These are phyloP conservation scores for Drosophila rhopaloa DNA, from an alignment of 1,140 invertebrate species.

Conservation along the genomic window DNA sequence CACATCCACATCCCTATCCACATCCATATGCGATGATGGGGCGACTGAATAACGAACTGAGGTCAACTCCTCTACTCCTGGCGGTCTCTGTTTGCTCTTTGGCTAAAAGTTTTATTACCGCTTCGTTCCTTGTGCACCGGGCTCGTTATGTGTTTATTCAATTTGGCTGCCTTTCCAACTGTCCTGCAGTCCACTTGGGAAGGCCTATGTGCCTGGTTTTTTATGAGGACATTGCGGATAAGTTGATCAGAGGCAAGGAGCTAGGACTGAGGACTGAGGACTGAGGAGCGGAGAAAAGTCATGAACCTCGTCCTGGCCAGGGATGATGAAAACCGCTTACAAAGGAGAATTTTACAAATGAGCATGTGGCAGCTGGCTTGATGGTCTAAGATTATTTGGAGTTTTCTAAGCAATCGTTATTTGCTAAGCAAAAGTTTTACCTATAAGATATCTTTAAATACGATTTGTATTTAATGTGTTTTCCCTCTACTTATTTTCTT, in stretches of 20 bases:
- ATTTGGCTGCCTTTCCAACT: conserved; percentile 51
- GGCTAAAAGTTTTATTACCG: conserved; percentile 82
- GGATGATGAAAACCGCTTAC: conserved; percentile 14
- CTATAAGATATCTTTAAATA: too few relatives aligned
- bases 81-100: conserved; percentile 46
- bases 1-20: neutral
- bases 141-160: conserved; percentile 82
- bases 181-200: conserved; percentile 34
- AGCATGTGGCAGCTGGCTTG: too few relatives aligned
- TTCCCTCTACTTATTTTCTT: too few relatives aligned
- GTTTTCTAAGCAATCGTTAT: conserved; percentile 1
- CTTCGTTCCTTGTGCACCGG: conserved; percentile 56
- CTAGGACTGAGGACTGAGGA: too few relatives aligned
- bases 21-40: conserved; percentile 24
- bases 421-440: neutral
- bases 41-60: conserved; percentile 63
- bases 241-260: conserved; percentile 49
- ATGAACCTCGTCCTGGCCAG: conserved; percentile 2
- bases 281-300: neutral
- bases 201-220: conserved; percentile 47
- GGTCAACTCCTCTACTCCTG: conserved; percentile 46
- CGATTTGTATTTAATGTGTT: too few relatives aligned
- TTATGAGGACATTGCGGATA: conserved; percentile 58
- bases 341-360: neutral
- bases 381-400: neutral